Conservation (phyloP, 1,140 invertebrate genomes). For the Agrypnia vestita region DNA sequence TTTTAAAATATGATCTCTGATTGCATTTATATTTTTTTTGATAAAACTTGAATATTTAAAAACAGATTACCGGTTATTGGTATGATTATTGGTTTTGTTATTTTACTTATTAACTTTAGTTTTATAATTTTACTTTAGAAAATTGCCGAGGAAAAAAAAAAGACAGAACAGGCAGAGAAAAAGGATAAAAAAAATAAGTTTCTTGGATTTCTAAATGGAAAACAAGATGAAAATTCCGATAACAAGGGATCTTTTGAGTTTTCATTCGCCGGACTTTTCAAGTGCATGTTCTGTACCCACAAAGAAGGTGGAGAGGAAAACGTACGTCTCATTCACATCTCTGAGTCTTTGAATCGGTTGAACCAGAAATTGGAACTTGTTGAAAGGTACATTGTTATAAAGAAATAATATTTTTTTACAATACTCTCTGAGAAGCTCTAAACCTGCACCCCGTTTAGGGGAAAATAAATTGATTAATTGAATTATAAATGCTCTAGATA, state of each 20-base stretch:
- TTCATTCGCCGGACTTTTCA: constrained; percentile 90
- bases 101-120: no score
- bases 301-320: constrained; percentile 90
- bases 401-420: no score
- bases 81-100: no score
- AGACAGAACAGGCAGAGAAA: constrained; percentile 87
- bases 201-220: constrained; percentile 85
- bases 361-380: constrained; percentile 86
- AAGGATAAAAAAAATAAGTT: constrained; percentile 88
- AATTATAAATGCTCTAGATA: no score
- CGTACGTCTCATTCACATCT: constrained; percentile 88
- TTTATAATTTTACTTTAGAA: constrained; percentile 75
- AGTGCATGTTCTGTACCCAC: constrained; percentile 92
- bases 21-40: no score
- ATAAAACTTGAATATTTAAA: no score
- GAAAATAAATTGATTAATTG: no score
- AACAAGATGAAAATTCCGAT: constrained; percentile 80
- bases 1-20: no score
- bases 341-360: constrained; percentile 86
- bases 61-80: constrained; percentile 47
- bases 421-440: no score
- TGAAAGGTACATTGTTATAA: constrained; percentile 74
- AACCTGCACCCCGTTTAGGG: no score
- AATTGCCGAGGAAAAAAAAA: constrained; percentile 90
- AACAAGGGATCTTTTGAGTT: constrained; percentile 94